phyloP scores from a whole-genome alignment of 2,888 invertebrate genomes.

The Prosapia bicincta region DNA sequence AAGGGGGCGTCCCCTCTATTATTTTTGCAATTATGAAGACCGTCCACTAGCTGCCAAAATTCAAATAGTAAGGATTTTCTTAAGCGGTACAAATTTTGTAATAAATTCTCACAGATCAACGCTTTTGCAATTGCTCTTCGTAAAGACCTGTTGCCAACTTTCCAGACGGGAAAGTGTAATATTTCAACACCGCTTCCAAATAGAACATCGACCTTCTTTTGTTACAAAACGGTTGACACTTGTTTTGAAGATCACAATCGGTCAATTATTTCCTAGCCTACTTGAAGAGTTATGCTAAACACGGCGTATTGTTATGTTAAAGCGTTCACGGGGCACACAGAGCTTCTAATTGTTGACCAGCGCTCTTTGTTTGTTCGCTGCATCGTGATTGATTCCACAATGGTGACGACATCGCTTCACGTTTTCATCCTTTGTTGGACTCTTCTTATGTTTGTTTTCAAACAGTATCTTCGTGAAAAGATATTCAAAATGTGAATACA shows the following conservation, averaged over 20 bases:
- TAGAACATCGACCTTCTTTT: not conserved
- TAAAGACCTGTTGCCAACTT: too few relatives aligned
- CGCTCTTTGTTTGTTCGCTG: not conserved
- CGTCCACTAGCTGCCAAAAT: too few relatives aligned
- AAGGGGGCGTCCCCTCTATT: too few relatives aligned
- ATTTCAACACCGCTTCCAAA: not conserved
- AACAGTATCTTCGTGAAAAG: not conserved
- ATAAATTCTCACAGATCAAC: too few relatives aligned
- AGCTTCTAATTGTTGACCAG: not conserved
- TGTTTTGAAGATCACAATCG: not conserved
- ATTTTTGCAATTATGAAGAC: too few relatives aligned
- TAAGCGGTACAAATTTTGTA: too few relatives aligned
- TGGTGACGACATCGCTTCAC: not conserved
- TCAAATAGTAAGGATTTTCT: too few relatives aligned
- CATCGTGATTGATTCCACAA: not conserved
- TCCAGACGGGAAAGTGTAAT: too few relatives aligned
- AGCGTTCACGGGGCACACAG: not conserved
- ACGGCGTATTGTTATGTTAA: not conserved
- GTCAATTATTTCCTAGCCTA: not conserved
- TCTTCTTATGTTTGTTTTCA: not conserved
- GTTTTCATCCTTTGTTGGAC: not conserved
- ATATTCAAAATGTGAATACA: too few relatives aligned
- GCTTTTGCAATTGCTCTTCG: too few relatives aligned
- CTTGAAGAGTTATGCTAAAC: not conserved
- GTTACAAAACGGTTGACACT: not conserved